These are phyloP conservation scores for Oscheius sp. DNA, from an alignment of 2,888 invertebrate species.

Conservation along the genomic window DNA sequence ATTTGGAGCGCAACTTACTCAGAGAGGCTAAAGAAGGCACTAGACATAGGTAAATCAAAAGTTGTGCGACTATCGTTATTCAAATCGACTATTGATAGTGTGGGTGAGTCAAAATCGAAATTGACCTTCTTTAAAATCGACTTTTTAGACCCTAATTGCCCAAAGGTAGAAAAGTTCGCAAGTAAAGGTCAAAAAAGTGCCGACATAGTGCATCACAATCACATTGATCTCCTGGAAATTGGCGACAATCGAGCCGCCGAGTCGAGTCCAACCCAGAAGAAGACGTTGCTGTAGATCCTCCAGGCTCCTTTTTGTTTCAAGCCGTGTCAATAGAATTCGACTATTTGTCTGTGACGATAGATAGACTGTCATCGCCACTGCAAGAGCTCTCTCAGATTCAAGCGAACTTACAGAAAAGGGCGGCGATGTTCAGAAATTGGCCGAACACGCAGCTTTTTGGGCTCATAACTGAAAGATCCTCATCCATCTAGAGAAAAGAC, in stretches of 20 bases:
- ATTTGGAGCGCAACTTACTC: not conserved
- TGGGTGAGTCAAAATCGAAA: not conserved
- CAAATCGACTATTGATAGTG: not conserved
- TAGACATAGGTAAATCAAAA: not conserved
- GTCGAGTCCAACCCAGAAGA: constrained; percentile 76
- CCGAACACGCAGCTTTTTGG: constrained; percentile 84
- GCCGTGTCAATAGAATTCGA: constrained; percentile 79
- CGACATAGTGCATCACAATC: constrained; percentile 77
- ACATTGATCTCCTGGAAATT: constrained; percentile 63
- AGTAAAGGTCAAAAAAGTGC: constrained; percentile 81
- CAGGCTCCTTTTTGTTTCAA: constrained; percentile 73
- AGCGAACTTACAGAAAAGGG: constrained; percentile 74
- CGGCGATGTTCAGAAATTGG: constrained; percentile 79
- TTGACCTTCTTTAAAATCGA: constrained; percentile 21
- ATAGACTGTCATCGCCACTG: constrained; percentile 79
- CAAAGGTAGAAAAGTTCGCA: constrained; percentile 83
- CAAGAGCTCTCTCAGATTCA: no score
- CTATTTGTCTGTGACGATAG: no score
- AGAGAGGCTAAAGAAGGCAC: not conserved
- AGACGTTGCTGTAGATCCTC: constrained; percentile 69
- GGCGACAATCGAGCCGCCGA: constrained; percentile 80
- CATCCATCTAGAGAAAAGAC: no score
- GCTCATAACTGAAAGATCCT: no score
- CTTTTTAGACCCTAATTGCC: constrained; percentile 71
- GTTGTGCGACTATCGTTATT: no score